A percentile compares a stretch with the other conserved stretches of the same genome.
These are phyloP conservation scores for Rhineura floridana DNA, from an alignment of 2,113 vertebrate genomes.

Conservation along the genomic window DNA sequence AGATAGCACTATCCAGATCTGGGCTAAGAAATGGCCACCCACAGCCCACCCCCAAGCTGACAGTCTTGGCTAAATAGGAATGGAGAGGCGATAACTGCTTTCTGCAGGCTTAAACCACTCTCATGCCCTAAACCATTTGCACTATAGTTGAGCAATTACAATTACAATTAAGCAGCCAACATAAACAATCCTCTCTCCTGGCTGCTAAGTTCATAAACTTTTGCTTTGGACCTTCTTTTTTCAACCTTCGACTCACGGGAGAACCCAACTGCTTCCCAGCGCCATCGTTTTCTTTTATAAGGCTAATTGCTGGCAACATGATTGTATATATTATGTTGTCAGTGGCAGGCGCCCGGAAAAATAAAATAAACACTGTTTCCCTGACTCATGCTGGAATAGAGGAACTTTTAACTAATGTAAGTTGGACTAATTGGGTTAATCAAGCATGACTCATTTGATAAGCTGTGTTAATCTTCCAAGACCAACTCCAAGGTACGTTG, in stretches of 20 bases:
- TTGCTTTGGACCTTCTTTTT: background rate
- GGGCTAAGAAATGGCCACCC: background rate
- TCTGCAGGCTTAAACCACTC: background rate
- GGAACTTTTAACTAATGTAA: conserved; percentile 56
- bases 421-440: conserved; percentile 53
- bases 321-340: conserved; percentile 26
- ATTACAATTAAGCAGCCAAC: background rate
- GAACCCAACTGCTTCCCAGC: background rate
- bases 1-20: background rate
- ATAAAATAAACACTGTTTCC: conserved; percentile 58
- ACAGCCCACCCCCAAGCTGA: background rate
- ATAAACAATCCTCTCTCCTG: background rate
- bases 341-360: conserved; percentile 23
- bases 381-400: conserved; percentile 31
- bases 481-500: conserved; percentile 14
- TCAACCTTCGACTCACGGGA: background rate
- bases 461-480: conserved; percentile 49
- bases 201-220: background rate
- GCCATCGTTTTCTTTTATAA: background rate
- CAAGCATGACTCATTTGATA: conserved; percentile 47
- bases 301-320: conserved; percentile 15
- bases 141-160: too few relatives aligned
- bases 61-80: background rate
- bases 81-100: background rate
- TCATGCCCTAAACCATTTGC: background rate